phyloP scores from a whole-genome alignment of 2,113 vertebrate species.

The Collichthys lucidus region DNA sequence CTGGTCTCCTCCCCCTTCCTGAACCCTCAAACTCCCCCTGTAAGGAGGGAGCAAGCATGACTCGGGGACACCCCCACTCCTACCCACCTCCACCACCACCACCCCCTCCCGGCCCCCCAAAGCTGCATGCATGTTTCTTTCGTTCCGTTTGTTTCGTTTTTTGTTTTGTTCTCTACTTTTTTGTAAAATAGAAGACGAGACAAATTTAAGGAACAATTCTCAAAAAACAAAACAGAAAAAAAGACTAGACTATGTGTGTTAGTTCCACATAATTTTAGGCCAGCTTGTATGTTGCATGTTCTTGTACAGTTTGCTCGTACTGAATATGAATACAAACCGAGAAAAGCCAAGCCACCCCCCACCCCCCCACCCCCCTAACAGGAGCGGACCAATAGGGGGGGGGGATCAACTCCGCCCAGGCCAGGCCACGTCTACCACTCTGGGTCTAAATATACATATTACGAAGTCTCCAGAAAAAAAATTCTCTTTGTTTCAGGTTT shows the following conservation, averaged over 20 bases:
- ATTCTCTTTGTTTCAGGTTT: conserved; percentile 41
- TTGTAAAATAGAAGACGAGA: conserved; percentile 86
- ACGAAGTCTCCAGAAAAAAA: conserved; percentile 80
- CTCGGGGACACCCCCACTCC: conserved; percentile 81
- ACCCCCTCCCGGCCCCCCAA: conserved; percentile 82
- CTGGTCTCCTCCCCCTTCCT: conserved; percentile 72
- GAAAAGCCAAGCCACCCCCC: conserved; percentile 96
- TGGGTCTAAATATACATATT: conserved; percentile 92
- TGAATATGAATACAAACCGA: conserved; percentile 93
- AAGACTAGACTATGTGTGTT: conserved; percentile 95
- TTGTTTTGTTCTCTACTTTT: conserved; percentile 60
- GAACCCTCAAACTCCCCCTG: conserved; percentile 85
- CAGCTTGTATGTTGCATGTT: conserved; percentile 99
- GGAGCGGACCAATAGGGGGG: conserved; percentile 90
- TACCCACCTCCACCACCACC: too few species aligned
- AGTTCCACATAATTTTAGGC: conserved; percentile 95
- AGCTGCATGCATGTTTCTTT: conserved; percentile 92
- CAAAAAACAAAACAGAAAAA: conserved; percentile 84
- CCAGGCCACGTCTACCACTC: conserved; percentile 87
- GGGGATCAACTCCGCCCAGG: conserved; percentile 85
- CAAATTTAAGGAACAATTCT: conserved; percentile 76
- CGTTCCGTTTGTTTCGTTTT: conserved; percentile 52
- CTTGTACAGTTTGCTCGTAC: conserved; percentile 99
- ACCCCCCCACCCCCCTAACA: conserved; percentile 69
- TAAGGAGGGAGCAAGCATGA: conserved; percentile 93